Evolutionary conservation across 2,113 vertebrate genomes (phyloP).

Genomic region (Macroglossus sobrinus): DNA sequence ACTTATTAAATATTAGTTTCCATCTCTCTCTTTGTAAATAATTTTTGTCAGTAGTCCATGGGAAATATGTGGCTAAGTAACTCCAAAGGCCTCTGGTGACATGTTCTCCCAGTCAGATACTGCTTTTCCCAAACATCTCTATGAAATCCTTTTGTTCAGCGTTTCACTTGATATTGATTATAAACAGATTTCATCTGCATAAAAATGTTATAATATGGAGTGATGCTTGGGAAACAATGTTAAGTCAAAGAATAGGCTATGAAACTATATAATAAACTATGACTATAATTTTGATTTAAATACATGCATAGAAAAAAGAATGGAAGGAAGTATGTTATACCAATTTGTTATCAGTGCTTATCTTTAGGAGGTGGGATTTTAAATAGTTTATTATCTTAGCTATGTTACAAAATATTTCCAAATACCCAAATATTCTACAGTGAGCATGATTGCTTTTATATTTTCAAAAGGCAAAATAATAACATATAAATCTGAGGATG

Average conservation of each 20-base stretch:
- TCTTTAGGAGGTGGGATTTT: neutral
- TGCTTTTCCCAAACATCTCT: neutral
- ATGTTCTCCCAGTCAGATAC: neutral
- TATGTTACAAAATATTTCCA: neutral
- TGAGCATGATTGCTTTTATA: neutral
- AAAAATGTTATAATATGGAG: neutral
- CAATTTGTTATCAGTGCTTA: neutral
- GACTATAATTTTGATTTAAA: neutral
- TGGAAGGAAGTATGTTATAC: neutral
- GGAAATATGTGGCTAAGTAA: neutral
- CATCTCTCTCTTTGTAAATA: neutral
- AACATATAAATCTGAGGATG: neutral
- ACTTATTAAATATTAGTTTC: neutral
- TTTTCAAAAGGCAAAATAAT: constrained; percentile 24
- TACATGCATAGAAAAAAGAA: neutral
- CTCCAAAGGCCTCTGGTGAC: neutral
- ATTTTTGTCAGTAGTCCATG: neutral
- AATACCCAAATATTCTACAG: neutral
- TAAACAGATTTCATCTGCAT: neutral
- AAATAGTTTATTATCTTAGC: neutral
- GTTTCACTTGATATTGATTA: neutral
- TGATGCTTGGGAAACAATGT: neutral
- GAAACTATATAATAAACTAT: neutral
- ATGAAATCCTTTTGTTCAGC: neutral
- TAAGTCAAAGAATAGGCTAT: neutral